Evolutionary conservation across 2,888 invertebrate genomes (phyloP).

Genomic region (Piscicola geometra): DNA sequence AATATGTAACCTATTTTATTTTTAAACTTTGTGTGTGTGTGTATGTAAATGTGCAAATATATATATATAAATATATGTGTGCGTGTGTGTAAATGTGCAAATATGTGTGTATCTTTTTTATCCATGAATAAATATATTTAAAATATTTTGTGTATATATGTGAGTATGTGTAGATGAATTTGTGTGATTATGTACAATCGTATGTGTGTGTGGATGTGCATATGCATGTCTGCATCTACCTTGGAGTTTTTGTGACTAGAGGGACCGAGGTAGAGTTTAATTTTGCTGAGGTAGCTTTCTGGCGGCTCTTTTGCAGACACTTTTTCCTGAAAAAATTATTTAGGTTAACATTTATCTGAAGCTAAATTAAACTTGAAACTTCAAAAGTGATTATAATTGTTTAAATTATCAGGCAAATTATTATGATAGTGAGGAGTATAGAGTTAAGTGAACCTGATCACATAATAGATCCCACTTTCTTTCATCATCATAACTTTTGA

Average conservation of each 20-base stretch:
- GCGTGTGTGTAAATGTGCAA: too few relatives aligned
- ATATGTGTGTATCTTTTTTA: too few relatives aligned
- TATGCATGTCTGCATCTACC: slow-evolving; percentile 61
- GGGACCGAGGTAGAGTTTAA: slow-evolving; percentile 90
- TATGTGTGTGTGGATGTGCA: too few relatives aligned
- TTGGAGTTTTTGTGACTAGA: slow-evolving; percentile 82
- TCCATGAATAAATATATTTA: not conserved
- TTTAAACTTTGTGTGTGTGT: too few relatives aligned
- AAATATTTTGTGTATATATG: not conserved
- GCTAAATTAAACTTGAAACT: not conserved
- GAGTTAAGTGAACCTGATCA: slow-evolving; percentile 75
- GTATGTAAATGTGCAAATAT: too few relatives aligned
- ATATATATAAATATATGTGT: too few relatives aligned
- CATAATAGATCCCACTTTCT: slow-evolving; percentile 99
- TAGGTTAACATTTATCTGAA: too few relatives aligned
- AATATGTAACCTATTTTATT: not conserved
- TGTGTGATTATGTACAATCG: too few relatives aligned
- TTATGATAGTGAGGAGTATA: too few relatives aligned
- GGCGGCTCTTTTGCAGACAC: slow-evolving; percentile 98
- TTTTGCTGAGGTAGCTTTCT: slow-evolving; percentile 87
- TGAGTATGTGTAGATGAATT: too few relatives aligned
- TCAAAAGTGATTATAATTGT: not conserved
- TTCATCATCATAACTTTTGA: slow-evolving; percentile 76
- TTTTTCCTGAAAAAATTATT: slow-evolving; percentile 74
- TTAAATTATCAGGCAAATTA: not conserved